phyloP scores from a whole-genome alignment of 2,888 invertebrate species.

The Hemistola chrysoprasaria region DNA sequence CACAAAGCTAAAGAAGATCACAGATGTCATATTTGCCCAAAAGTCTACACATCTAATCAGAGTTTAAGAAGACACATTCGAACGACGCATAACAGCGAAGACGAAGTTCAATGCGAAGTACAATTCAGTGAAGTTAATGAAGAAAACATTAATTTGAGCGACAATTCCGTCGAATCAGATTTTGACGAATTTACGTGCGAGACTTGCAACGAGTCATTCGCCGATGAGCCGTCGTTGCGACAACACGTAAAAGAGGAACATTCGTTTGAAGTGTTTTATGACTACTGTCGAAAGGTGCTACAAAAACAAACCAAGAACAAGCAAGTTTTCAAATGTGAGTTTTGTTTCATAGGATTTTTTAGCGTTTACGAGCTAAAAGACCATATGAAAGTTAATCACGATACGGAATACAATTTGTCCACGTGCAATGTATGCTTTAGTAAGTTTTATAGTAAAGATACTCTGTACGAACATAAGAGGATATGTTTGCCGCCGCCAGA shows the following conservation, averaged over 20 bases:
- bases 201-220: slow-evolving; percentile 44
- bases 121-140: slow-evolving; percentile 1
- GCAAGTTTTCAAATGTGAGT: slow-evolving; percentile 53
- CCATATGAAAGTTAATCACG: slow-evolving; percentile 55
- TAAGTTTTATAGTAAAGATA: slow-evolving; percentile 59
- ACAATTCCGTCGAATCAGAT: slow-evolving; percentile 9
- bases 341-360: slow-evolving; percentile 42
- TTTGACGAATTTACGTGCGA: slow-evolving; percentile 38
- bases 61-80: slow-evolving; percentile 52
- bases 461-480: slow-evolving; percentile 50
- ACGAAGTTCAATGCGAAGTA: slow-evolving; percentile 28
- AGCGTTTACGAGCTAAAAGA: slow-evolving; percentile 57
- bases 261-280: slow-evolving; percentile 57
- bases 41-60: slow-evolving; percentile 61
- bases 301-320: slow-evolving; percentile 35
- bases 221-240: slow-evolving; percentile 46
- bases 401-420: slow-evolving; percentile 50
- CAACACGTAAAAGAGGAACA: slow-evolving; percentile 59
- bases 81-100: slow-evolving; percentile 42
- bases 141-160: slow-evolving; percentile 11
- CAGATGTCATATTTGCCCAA: slow-evolving; percentile 58
- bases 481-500: slow-evolving; percentile 54
- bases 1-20: slow-evolving; percentile 55
- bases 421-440: slow-evolving; percentile 66
- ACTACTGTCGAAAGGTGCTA: slow-evolving; percentile 55